Percentiles rank a stretch among this genome's conserved stretches.
phyloP scores from a whole-genome alignment of 2,888 invertebrate species.

The Andricus curvator region DNA sequence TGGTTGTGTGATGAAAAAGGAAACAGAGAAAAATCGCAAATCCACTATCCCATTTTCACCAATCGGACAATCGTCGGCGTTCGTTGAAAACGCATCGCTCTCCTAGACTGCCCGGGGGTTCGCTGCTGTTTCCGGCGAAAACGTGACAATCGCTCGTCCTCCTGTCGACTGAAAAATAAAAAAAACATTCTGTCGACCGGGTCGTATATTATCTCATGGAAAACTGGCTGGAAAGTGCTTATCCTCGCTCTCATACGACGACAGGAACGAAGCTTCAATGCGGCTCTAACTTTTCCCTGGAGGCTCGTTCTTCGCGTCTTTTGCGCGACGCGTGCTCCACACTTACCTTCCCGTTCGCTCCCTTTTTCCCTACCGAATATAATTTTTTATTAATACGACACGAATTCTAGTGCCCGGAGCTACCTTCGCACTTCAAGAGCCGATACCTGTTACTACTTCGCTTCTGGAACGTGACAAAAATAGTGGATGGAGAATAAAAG shows the following conservation, averaged over 20 bases:
- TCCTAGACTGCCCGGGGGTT: slow-evolving; percentile 58
- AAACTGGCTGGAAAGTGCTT: slow-evolving; percentile 37
- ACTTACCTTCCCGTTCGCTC: background rate
- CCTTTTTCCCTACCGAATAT: slow-evolving; percentile 17
- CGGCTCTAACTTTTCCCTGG: slow-evolving; percentile 31
- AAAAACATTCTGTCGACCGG: slow-evolving; percentile 2
- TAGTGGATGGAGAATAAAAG: slow-evolving; percentile 8
- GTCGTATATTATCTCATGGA: slow-evolving; percentile 35
- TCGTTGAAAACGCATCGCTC: slow-evolving; percentile 55
- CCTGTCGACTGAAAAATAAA: slow-evolving; percentile 56
- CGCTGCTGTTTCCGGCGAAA: slow-evolving; percentile 61
- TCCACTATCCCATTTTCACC: slow-evolving; percentile 25
- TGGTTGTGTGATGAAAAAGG: background rate
- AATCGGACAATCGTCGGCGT: slow-evolving; percentile 43
- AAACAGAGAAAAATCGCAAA: slow-evolving; percentile 29
- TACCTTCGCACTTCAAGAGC: slow-evolving; percentile 12
- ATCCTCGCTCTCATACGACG: slow-evolving; percentile 21
- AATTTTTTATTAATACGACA: slow-evolving; percentile 31
- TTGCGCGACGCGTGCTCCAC: slow-evolving; percentile 33
- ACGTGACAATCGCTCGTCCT: slow-evolving; percentile 64
- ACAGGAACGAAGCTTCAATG: slow-evolving; percentile 35
- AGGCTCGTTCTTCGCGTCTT: slow-evolving; percentile 39
- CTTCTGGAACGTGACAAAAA: slow-evolving; percentile 6
- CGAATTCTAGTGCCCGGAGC: slow-evolving; percentile 8
- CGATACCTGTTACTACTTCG: slow-evolving; percentile 15